Conservation (phyloP, 2,797 vertebrate species). For the Galagoides demidoff region DNA sequence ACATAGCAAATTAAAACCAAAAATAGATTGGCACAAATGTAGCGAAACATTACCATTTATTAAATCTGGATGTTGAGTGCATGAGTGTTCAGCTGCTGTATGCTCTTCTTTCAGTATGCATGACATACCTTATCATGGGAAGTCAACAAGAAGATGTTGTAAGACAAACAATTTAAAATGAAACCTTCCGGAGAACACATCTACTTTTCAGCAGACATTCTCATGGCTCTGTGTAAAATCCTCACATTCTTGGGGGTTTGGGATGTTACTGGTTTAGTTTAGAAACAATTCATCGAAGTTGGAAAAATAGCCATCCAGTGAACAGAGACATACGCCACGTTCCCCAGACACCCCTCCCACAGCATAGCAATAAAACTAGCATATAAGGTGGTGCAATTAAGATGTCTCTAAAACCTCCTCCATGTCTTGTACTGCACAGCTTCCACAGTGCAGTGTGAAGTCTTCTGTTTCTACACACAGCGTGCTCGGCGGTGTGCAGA, state of each 20-base stretch:
- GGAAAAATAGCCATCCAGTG: not conserved
- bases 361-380: not conserved
- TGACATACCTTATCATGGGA: not conserved
- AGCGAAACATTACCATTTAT: not conserved
- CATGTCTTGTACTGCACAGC: not conserved
- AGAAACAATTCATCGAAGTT: not conserved
- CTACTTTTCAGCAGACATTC: not conserved
- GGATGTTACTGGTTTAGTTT: not conserved
- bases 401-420: not conserved
- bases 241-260: not conserved
- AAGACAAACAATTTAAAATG: not conserved
- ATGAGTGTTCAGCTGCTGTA: fast-evolving
- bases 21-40: not conserved
- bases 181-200: not conserved
- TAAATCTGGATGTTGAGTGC: not conserved
- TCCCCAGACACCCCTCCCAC: not conserved
- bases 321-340: not conserved
- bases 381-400: not conserved
- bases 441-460: fast-evolving
- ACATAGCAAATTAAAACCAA: not conserved
- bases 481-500: fast-evolving
- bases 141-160: not conserved
- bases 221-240: not conserved
- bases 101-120: not conserved
- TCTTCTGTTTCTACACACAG: not conserved